Evolutionary conservation across 1,140 invertebrate species (phyloP), one percentile per base, ranked within the genome.

Genomic region (Nomia melanderi): DNA sequence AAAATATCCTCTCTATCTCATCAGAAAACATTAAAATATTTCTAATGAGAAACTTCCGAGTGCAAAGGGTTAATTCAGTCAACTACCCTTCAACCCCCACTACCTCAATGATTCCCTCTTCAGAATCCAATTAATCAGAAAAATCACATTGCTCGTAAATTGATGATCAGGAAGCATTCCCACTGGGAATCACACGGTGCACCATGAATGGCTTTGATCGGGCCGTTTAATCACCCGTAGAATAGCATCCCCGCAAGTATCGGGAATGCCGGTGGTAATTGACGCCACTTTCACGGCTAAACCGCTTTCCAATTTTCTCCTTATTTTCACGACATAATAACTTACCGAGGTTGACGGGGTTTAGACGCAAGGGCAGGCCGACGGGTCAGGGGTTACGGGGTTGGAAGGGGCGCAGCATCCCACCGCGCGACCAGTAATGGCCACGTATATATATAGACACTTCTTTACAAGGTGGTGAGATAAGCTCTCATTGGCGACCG

Each of bases 241-340:
- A 54, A 6, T 14, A 6, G n/a, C n/a, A n/a, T n/a, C n/a, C n/a
- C 8, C 66, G 67, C n/a, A n/a, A n/a, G 47, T 71, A 77, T 77
- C 77, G 69, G 25, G 62, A 54, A 65, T 33, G 60, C 41, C 20
- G 65, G 41, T 63, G 39, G 69, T 84, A 86, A 86, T 86, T 83
- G 80, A 82, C 81, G 83, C 66, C 75, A 53, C 77, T 86, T 81
- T 72, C 73, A 71, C 56, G 80, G 76, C 23, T 86, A 83, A 85
- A 86, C 67, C 75, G 76, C 76, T 79, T 85, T 86, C 75, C 83
- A 85, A 85, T 86, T 86, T 84, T 84, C 83, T 77, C 70, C 82
- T 84, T 84, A 84, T 84, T 84, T 84, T 84, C 69, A 78, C 82
- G 78, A 75, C 57, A 70, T 84, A 84, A 84, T 84, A 84, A 84